Percentiles rank a stretch among this genome's conserved stretches.
Conservation (phyloP, 2,113 vertebrate species). For the Trematocara stigmaticum region DNA sequence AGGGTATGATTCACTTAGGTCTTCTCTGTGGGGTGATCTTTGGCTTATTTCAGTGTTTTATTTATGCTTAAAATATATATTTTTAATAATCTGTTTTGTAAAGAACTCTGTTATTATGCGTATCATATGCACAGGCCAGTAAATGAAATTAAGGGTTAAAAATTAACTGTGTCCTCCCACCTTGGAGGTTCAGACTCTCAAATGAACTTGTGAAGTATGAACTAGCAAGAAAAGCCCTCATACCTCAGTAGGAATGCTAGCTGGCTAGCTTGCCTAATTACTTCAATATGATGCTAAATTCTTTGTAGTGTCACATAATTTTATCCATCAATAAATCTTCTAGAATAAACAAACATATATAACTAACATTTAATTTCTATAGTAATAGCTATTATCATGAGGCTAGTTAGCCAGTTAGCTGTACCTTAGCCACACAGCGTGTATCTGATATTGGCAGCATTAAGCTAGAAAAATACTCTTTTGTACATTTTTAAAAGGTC, state of each 20-base stretch:
- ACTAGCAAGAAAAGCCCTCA: background rate
- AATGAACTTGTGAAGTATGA: fast-evolving
- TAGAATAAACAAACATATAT: background rate
- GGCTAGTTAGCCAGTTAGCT: background rate
- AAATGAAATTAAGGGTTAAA: background rate
- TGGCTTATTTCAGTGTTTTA: background rate
- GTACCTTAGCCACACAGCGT: fast-evolving
- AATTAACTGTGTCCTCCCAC: background rate
- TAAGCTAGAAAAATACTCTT: background rate
- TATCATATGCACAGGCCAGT: background rate
- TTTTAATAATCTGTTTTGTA: background rate
- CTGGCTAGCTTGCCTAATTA: background rate
- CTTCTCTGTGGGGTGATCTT: fast-evolving
- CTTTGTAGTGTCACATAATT: background rate
- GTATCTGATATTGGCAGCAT: background rate
- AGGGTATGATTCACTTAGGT: fast-evolving
- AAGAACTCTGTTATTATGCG: fast-evolving
- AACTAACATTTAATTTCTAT: fast-evolving
- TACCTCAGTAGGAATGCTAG: background rate
- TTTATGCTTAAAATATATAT: background rate
- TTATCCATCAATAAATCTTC: fast-evolving
- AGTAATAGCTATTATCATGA: background rate
- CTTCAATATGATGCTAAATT: background rate
- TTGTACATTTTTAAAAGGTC: background rate
- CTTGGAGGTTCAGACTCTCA: background rate